These are phyloP conservation scores for Malurus melanocephalus DNA, from an alignment of 2,113 vertebrate genomes.

Conservation along the genomic window DNA sequence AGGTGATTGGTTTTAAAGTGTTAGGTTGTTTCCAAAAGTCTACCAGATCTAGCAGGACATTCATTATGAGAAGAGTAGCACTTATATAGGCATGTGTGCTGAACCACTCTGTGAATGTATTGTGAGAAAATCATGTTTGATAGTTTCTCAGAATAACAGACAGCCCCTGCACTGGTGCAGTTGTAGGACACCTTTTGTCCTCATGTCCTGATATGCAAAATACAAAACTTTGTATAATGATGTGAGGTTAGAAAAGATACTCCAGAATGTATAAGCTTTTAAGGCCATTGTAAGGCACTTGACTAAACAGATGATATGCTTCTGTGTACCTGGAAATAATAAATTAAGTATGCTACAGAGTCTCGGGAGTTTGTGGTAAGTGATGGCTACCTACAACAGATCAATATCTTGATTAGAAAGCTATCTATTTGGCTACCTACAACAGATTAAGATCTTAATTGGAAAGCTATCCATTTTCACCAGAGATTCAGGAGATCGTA, in stretches of 20 bases:
- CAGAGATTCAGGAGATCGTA: neutral
- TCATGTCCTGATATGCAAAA: neutral
- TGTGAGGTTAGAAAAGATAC: neutral
- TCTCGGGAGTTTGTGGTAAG: neutral
- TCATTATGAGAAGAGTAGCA: neutral
- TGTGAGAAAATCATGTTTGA: neutral
- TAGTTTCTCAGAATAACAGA: neutral
- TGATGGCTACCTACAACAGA: neutral
- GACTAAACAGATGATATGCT: neutral
- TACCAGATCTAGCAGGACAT: neutral
- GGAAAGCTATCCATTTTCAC: neutral
- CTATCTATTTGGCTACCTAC: neutral
- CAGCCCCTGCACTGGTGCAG: neutral
- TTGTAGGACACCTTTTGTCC: neutral
- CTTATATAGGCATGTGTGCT: neutral
- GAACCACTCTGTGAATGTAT: neutral
- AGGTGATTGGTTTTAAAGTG: neutral
- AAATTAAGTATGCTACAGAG: neutral
- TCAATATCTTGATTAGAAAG: neutral
- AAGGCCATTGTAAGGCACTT: neutral
- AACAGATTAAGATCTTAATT: neutral
- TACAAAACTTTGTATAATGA: neutral
- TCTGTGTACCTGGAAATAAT: neutral
- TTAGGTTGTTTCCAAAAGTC: neutral
- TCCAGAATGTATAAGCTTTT: neutral